Evolutionary conservation across 2,888 invertebrate genomes (phyloP).

Genomic region (Oeneis ivallda): DNA sequence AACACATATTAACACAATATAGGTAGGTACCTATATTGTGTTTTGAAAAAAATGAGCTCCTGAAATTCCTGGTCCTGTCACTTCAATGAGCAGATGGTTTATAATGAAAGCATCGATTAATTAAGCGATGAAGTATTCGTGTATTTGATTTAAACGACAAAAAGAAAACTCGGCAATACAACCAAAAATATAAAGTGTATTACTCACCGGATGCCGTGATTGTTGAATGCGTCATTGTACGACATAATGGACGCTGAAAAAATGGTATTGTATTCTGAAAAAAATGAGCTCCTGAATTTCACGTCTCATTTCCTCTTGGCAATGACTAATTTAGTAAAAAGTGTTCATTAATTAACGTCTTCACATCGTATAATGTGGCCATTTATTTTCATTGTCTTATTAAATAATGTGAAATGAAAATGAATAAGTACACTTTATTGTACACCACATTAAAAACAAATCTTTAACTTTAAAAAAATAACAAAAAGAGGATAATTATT

Average conservation of each 20-base stretch:
- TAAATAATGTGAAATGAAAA: too few species aligned
- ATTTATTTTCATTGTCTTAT: constrained; percentile 16
- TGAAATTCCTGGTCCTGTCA: too few species aligned
- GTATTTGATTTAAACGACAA: background rate
- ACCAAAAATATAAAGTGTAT: background rate
- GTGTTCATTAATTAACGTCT: constrained; percentile 23
- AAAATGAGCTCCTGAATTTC: constrained; percentile 6
- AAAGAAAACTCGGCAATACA: background rate
- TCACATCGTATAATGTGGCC: background rate
- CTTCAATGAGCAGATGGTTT: too few species aligned
- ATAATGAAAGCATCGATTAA: too few species aligned
- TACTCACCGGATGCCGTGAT: background rate
- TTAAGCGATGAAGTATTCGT: background rate
- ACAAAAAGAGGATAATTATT: too few species aligned
- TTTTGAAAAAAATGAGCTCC: too few species aligned
- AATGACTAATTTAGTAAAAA: constrained; percentile 22
- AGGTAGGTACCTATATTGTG: too few species aligned
- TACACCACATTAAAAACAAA: too few species aligned
- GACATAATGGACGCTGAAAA: constrained; percentile 6
- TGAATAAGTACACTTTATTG: too few species aligned
- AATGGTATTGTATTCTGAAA: constrained; percentile 13
- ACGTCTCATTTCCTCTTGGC: constrained; percentile 16
- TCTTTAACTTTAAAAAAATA: too few species aligned
- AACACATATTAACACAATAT: too few species aligned
- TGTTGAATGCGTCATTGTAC: background rate